These are phyloP conservation scores for Malurus melanocephalus DNA, from an alignment of 2,113 vertebrate species.

Conservation along the genomic window DNA sequence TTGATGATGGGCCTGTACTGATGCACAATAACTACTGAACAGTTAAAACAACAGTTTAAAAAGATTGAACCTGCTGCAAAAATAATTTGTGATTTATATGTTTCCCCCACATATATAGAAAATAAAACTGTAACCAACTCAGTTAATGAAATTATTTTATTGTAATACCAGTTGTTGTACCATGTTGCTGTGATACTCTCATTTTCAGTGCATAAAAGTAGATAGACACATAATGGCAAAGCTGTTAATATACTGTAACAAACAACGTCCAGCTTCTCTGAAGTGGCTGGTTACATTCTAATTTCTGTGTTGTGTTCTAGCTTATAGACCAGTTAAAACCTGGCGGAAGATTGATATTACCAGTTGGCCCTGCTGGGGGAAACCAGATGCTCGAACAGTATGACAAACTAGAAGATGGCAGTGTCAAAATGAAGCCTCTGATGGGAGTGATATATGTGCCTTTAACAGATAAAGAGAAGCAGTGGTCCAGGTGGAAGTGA, in stretches of 20 bases:
- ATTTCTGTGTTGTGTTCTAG: conserved; percentile 73
- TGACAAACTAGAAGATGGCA: conserved; percentile 96
- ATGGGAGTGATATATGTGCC: conserved; percentile 99
- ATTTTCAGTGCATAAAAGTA: conserved; percentile 5
- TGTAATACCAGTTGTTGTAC: not conserved
- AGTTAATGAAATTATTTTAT: not conserved
- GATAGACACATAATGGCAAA: not conserved
- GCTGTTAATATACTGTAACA: not conserved
- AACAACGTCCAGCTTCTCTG: conserved; percentile 3
- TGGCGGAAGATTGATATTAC: conserved; percentile 94
- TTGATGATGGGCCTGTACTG: not conserved
- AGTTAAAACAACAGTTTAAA: not conserved
- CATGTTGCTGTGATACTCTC: not conserved
- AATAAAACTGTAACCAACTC: not conserved
- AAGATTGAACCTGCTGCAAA: not conserved
- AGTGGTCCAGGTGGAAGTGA: conserved; percentile 99
- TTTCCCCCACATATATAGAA: not conserved
- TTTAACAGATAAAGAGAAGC: conserved; percentile 99
- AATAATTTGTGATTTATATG: not conserved
- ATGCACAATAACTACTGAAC: not conserved
- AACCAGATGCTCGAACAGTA: conserved; percentile 99
- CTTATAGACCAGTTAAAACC: conserved; percentile 97
- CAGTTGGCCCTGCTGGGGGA: conserved; percentile 94
- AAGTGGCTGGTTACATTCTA: conserved; percentile 36
- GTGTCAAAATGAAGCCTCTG: conserved; percentile 96